These are phyloP conservation scores for Scotopteryx bipunctaria DNA, from an alignment of 2,888 invertebrate genomes.

Conservation along the genomic window DNA sequence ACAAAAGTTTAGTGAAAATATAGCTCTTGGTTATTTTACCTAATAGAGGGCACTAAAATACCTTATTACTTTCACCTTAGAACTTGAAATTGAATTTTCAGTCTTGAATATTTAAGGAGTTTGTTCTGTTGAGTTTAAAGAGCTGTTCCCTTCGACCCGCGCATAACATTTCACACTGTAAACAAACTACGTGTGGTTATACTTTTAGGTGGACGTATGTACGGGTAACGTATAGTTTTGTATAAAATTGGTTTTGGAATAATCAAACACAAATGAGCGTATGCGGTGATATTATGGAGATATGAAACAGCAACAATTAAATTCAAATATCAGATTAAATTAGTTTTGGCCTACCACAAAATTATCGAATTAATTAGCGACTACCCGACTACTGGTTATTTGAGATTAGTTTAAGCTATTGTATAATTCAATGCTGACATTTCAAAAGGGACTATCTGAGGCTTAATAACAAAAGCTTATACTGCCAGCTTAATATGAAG, in stretches of 20 bases:
- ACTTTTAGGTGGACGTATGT: constrained; percentile 34
- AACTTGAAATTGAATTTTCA: constrained; percentile 73
- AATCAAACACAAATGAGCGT: background rate
- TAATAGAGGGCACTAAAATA: constrained; percentile 45
- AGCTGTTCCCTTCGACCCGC: constrained; percentile 44
- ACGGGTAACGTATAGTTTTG: constrained; percentile 4
- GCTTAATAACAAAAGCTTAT: constrained; percentile 16
- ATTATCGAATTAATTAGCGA: constrained; percentile 22
- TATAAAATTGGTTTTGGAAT: constrained; percentile 16
- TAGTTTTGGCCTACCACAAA: constrained; percentile 12
- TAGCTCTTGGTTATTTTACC: constrained; percentile 38
- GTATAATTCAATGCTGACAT: constrained; percentile 23
- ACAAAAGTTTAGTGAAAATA: constrained; percentile 48
- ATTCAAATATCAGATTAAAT: constrained; percentile 13
- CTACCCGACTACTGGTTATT: background rate
- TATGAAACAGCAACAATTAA: background rate
- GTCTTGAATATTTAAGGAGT: constrained; percentile 65
- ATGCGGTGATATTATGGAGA: no score
- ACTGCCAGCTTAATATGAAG: constrained; percentile 9
- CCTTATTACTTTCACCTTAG: constrained; percentile 55
- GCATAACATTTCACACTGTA: constrained; percentile 46
- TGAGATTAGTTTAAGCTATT: constrained; percentile 14
- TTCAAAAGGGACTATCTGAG: constrained; percentile 15
- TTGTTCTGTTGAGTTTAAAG: constrained; percentile 59
- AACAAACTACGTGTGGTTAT: constrained; percentile 54